Percentiles rank a stretch among this genome's conserved stretches.
phyloP scores from a whole-genome alignment of 2,888 invertebrate species.

The Ecliptopera silaceata region DNA sequence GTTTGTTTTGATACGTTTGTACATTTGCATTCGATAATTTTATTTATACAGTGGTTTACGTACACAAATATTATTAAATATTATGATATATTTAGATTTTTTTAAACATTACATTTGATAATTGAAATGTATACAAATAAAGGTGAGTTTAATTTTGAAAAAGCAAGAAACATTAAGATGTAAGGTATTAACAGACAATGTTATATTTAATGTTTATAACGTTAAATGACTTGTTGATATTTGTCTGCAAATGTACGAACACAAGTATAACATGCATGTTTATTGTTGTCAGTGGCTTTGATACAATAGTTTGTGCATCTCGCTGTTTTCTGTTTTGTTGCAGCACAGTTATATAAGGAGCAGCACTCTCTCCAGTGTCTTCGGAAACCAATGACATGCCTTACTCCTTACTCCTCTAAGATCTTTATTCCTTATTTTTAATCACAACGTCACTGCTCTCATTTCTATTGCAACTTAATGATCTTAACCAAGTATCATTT shows the following conservation, averaged over 20 bases:
- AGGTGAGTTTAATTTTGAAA: no score
- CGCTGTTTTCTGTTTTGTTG: slow-evolving; percentile 78
- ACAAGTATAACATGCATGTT: slow-evolving; percentile 53
- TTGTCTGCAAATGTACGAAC: slow-evolving; percentile 22
- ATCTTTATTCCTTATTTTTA: slow-evolving; percentile 26
- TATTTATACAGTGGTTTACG: not conserved
- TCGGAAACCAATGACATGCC: slow-evolving; percentile 62
- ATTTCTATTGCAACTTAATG: not conserved
- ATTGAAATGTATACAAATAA: no score
- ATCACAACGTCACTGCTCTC: slow-evolving; percentile 6
- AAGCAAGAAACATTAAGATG: no score
- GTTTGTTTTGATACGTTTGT: slow-evolving; percentile 8
- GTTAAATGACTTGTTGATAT: no score
- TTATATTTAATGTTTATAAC: no score
- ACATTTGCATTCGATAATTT: slow-evolving; percentile 12
- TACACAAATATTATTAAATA: no score
- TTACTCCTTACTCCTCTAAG: slow-evolving; percentile 42
- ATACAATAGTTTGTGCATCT: slow-evolving; percentile 73
- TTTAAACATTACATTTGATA: no score
- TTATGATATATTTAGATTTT: no score
- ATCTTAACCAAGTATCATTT: not conserved
- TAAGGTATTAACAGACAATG: no score
- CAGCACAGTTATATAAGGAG: slow-evolving; percentile 72
- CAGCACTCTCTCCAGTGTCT: slow-evolving; percentile 63
- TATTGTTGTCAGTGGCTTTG: slow-evolving; percentile 54